Base-by-base conservation (phyloP, 2,888 invertebrate species). In the Pseudoips prasinana region DNA sequence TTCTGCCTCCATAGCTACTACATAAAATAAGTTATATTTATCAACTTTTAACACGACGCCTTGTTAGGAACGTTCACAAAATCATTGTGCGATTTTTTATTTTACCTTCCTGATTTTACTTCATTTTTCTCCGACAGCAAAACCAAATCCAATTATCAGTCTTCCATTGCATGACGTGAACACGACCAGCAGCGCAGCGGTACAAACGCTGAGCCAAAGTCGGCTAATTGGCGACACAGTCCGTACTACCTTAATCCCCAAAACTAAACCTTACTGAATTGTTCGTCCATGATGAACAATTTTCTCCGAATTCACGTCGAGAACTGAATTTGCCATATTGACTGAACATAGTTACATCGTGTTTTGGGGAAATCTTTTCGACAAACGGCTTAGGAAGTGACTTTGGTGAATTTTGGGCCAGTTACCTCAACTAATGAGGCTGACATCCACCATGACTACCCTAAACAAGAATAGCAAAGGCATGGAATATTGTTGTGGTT, bases 391-490 rank as follows among this genome's bases (percentile, higher is more conserved):
- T 61, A 64, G 78, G 70, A 78, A 81, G 74, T 85, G 83, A 85
- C 78, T 79, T 66, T 40, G 70, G 73, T 59, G 69, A 80, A 79
- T 71, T 82, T 83, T 76, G 69, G 75, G 69, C 75, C 82, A 77
- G 77, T 78, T 82, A 84, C 83, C 78, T 80, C 72, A 75, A 73
- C 79, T 86, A 85, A 86, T 85, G 84, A 81, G 78, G 74, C 84
- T 73, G 73, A 85, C 73, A 75, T 81, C 83, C 80, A 69, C 75
- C 73, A 74, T 79, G 71, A 78, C 78, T 78, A 63, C 69, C 70
- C 68, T 70, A 76, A 79, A 75, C 65, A 65, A 62, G 73, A 66
- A 75, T 58, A 73, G 38, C 3, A 52, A 66, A 61, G 14, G n/a
- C 9, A 17, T 65, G 20, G 79, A 81, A 58, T 44, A 10, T 46